These are phyloP conservation scores for Euura saliciscinereae DNA, from an alignment of 1,140 invertebrate species.

Conservation along the genomic window DNA sequence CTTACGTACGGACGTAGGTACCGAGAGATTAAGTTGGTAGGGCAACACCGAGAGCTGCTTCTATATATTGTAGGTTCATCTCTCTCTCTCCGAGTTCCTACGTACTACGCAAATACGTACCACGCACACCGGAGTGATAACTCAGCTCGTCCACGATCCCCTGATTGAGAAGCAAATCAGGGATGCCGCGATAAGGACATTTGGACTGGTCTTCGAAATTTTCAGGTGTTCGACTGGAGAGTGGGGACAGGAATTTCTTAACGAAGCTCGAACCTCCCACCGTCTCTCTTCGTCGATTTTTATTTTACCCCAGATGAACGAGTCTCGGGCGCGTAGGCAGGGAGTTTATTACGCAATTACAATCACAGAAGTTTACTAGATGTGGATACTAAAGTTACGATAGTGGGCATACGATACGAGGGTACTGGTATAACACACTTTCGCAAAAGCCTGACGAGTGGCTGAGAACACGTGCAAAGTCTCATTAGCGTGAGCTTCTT, in stretches of 20 bases:
- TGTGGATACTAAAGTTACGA: slow-evolving; percentile 1
- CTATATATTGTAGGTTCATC: background rate
- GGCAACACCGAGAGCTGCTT: background rate
- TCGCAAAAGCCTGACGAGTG: too few species aligned
- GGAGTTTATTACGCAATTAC: slow-evolving; percentile 1
- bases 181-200: too few species aligned
- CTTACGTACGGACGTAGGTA: background rate
- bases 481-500: slow-evolving; percentile 1
- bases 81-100: too few species aligned
- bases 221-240: background rate
- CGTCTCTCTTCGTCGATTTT: background rate
- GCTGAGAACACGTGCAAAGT: background rate
- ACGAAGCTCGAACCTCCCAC: background rate
- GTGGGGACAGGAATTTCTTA: background rate
- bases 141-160: too few species aligned
- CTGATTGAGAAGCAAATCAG: too few species aligned
- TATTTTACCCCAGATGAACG: background rate
- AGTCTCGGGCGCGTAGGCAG: background rate
- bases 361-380: background rate
- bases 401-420: background rate
- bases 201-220: too few species aligned
- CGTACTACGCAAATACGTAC: too few species aligned
- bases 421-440: background rate
- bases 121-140: too few species aligned
- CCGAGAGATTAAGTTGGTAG: slow-evolving; percentile 3